Evolutionary conservation across 1,140 invertebrate genomes (phyloP), one percentile per base, ranked within the genome.

Genomic region (Frieseomelitta varia): DNA sequence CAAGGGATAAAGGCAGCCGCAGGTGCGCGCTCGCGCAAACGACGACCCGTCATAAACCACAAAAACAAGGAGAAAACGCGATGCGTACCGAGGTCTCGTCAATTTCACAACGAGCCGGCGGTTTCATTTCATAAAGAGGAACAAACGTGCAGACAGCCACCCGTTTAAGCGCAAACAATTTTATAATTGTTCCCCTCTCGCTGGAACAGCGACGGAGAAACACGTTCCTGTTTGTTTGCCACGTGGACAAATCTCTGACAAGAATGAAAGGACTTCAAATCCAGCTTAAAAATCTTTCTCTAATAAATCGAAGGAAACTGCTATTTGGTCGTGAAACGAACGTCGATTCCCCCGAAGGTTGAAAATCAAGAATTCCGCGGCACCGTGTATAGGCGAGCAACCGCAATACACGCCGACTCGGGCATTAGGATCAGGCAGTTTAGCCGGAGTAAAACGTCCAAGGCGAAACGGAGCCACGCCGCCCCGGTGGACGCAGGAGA

Each of bases 381-480:
- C 71, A 53, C 71, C 39, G 47, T 72, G 71, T 51, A 53, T 51
- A 47, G 6, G 24, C 39, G 61, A 8, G 34, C 21, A 72, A 47
- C 12, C 30, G n/a, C n/a, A n/a, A n/a, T n/a, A n/a, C n/a, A n/a
- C 21, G 12, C 69, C 39, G 24, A 11, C 14, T 72, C 39, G 47
- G 39, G 51, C 47, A 72, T 75, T 75, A 75, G 55, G 55, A 75
- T 75, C 73, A 11, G 39, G 39, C 39, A 39, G 73, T 30, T 74
- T 58, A 58, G 74, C 74, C 14, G 11, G 34, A 65, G 71, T 68
- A 78, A 85, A 85, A 82, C 74, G 51, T 39, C 12, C 21, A 61
- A 21, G 24, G 68, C 24, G 58, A 73, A 17, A 69, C 39, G 68
- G 21, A 69, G 47, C 73, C 12, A 24, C 27, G 56, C 39, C 39